These are phyloP conservation scores for Pseudobourletiella spinata DNA, from an alignment of 1,140 invertebrate species.

Conservation along the genomic window DNA sequence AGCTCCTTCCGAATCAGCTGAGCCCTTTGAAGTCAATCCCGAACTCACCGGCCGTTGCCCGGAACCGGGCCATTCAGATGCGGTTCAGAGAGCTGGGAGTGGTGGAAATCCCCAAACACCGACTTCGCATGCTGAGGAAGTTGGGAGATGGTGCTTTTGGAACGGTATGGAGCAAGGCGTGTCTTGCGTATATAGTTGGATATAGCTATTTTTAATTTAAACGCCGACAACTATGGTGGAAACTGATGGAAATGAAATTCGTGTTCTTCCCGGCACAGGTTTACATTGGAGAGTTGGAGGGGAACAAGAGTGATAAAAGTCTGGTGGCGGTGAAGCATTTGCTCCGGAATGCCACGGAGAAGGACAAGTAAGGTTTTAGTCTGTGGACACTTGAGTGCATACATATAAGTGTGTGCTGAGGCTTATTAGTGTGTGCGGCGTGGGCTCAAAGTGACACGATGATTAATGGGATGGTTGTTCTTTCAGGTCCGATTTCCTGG, in stretches of 20 bases:
- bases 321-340: slow-evolving; percentile 84
- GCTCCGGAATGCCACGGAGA: slow-evolving; percentile 62
- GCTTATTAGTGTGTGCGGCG: no score
- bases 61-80: slow-evolving; percentile 24
- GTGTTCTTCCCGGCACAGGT: slow-evolving; percentile 17
- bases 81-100: slow-evolving; percentile 45
- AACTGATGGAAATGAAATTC: neutral
- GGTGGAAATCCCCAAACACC: slow-evolving; percentile 72
- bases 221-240: no score
- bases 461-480: slow-evolving; percentile 11
- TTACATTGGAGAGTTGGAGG: slow-evolving; percentile 32
- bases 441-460: slow-evolving; percentile 9
- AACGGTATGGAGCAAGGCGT: slow-evolving; percentile 61
- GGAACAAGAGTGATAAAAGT: slow-evolving; percentile 52
- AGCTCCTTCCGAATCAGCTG: slow-evolving; percentile 34
- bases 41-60: slow-evolving; percentile 26
- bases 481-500: slow-evolving; percentile 73
- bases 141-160: slow-evolving; percentile 83
- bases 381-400: neutral
- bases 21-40: slow-evolving; percentile 33
- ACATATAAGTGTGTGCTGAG: neutral
- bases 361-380: slow-evolving; percentile 65
- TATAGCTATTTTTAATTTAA: no score
- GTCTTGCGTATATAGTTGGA: no score
- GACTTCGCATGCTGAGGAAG: slow-evolving; percentile 77